Evolutionary conservation across 2,888 invertebrate species (phyloP), one percentile per base, ranked within the genome.

Genomic region (Tachina grossa): DNA sequence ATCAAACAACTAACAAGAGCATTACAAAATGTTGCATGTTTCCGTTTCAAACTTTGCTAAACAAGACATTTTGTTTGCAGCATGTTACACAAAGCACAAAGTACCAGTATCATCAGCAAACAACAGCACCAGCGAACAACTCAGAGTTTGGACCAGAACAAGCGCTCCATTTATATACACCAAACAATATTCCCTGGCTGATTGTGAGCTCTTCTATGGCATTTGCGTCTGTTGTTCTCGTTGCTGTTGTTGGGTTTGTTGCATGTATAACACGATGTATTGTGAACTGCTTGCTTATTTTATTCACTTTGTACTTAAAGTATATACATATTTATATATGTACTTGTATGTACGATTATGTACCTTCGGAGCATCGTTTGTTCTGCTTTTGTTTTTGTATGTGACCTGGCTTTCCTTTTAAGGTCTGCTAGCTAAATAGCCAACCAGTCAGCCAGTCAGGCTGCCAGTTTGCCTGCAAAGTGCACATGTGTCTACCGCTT

Each of bases 11-110:
- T 76, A 83, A 85, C 85, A 85, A 85, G 85, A 85, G 85, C 83
- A 85, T 85, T 86, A 86, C 86, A 87, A 85, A 87, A 87, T 85
- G 85, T 91, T 91, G 90, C 88, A 89, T 91, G 90, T 90, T 90
- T 90, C 90, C 90, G 91, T 90, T 90, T 90, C 90, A 90, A 91
- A 90, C 90, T 90, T 90, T 89, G 89, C 89, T 90, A 89, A 91
- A 91, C 90, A 91, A 91, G 91, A 91, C 91, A 90, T 89, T 84
- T 86, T 80, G 79, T 83, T 78, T 85, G 83, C 72, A 85, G 85
- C 83, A 83, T 85, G 79, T 85, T 85, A 76, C 72, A 75, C 45
- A 68, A 84, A 61, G 66, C 71, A 59, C 69, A 80, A 74, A 43
- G 57, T 55, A 82, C 16, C 51, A 66, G 41, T 16, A 61, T 19